phyloP scores from a whole-genome alignment of 2,888 invertebrate genomes.

The Drosophila nr. perissopoda region DNA sequence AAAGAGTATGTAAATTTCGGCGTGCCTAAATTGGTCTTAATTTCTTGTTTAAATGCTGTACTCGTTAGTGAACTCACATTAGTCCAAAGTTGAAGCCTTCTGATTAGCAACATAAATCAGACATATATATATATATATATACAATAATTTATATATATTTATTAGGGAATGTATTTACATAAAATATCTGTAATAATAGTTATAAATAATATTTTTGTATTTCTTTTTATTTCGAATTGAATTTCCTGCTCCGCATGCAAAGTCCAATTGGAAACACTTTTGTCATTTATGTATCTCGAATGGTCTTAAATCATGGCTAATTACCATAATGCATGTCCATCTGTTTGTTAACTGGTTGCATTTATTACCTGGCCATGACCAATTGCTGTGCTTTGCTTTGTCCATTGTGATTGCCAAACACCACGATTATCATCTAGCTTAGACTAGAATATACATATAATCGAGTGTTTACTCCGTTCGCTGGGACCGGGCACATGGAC shows the following conservation, averaged over 20 bases:
- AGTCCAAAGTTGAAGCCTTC: background rate
- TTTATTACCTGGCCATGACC: slow-evolving; percentile 41
- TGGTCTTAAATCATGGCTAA: background rate
- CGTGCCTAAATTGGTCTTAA: background rate
- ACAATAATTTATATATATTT: no score
- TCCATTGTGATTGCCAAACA: slow-evolving; percentile 11
- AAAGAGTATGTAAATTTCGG: background rate
- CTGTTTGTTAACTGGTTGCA: slow-evolving; percentile 30
- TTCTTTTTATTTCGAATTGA: background rate
- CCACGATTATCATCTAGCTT: slow-evolving; percentile 22
- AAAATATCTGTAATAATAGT: background rate
- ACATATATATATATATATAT: no score
- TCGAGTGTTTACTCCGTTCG: slow-evolving; percentile 9
- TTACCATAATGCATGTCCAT: background rate
- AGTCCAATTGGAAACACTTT: background rate
- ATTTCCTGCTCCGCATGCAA: background rate
- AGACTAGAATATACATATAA: slow-evolving; percentile 18
- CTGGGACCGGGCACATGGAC: slow-evolving; percentile 2
- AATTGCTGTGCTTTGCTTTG: slow-evolving; percentile 21
- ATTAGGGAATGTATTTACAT: background rate
- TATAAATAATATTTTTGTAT: background rate
- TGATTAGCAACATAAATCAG: background rate
- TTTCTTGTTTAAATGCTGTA: background rate
- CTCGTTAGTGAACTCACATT: background rate
- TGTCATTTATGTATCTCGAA: background rate